A percentile compares a stretch with the other conserved stretches of the same genome.
Conservation (phyloP, 2,888 invertebrate genomes). For the Nezara viridula region DNA sequence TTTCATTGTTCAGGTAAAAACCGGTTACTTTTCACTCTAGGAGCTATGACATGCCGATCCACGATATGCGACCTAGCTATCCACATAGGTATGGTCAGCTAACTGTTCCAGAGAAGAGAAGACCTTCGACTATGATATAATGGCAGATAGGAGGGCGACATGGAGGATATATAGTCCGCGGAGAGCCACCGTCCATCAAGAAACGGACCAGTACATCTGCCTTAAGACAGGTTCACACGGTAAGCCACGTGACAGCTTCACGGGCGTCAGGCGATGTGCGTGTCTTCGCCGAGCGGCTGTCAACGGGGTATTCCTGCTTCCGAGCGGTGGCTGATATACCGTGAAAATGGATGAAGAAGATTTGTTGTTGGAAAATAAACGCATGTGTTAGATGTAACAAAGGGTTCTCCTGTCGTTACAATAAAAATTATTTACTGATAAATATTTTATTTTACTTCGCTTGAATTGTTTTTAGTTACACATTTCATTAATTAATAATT, state of each 20-base stretch:
- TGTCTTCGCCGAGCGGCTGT: not conserved
- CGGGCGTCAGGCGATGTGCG: not conserved
- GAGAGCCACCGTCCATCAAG: not conserved
- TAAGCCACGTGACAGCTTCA: conserved; percentile 9
- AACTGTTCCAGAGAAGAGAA: not conserved
- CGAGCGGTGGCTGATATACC: not conserved
- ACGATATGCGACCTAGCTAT: not conserved
- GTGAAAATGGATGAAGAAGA: conserved; percentile 6
- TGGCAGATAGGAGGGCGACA: not conserved
- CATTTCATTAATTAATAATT: too few species aligned
- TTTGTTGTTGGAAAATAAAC: not conserved
- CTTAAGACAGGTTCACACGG: not conserved
- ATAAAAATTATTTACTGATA: not conserved
- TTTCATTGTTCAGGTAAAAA: too few species aligned
- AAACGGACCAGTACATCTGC: not conserved
- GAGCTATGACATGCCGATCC: not conserved
- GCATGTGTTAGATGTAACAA: not conserved
- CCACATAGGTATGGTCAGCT: not conserved
- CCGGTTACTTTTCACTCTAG: not conserved
- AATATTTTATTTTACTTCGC: not conserved
- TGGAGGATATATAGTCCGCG: not conserved
- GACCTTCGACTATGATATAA: not conserved
- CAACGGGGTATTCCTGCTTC: not conserved
- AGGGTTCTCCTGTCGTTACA: not conserved
- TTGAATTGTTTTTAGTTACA: too few species aligned